Evolutionary conservation across 2,113 vertebrate species (phyloP), one percentile per base, ranked within the genome.

Genomic region (Penelope pileata): DNA sequence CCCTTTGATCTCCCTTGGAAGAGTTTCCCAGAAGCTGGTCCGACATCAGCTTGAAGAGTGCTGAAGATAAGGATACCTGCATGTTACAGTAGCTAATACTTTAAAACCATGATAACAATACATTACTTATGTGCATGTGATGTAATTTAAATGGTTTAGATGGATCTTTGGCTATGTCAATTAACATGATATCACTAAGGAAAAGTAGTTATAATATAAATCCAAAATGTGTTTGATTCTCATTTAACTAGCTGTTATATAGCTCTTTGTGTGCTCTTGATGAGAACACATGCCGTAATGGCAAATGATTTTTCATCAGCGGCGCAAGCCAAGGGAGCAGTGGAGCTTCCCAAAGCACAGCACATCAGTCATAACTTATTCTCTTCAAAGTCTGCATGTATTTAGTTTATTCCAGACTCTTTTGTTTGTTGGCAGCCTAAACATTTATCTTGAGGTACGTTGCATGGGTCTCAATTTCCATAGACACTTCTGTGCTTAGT

Each of bases 121-220:
- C 22, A 4, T 64, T 69, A 60, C 34, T 82, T 76, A 18, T 0
- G 0, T 67, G 36, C 4, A 10, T 6, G 14, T 9, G n/a, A 59
- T 42, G 12, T 32, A 51, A 22, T 76, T 72, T 27, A 60, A 84
- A 56, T 17, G 4, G 2, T n/a, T 83, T n/a, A 30, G n/a, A 68
- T 56, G 92, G 27, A 81, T 45, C 50, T 53, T 29, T 9, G 75
- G 22, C 40, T 82, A 10, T 64, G 58, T 13, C 30, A 69, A 36
- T 10, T 68, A 53, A 86, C n/a, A 10, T 15, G 30, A 7, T 64
- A 42, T 8, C 27, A 17, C 47, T 51, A 40, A 58, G 36, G 36
- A 72, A 80, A 73, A 42, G 5, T 14, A 53, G 72, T 64, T 51
- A 56, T 54, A 87, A 47, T 50, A 30, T 40, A n/a, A 4, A 72